phyloP scores from a whole-genome alignment of 2,888 invertebrate species.

The Aspidapion aeneum region DNA sequence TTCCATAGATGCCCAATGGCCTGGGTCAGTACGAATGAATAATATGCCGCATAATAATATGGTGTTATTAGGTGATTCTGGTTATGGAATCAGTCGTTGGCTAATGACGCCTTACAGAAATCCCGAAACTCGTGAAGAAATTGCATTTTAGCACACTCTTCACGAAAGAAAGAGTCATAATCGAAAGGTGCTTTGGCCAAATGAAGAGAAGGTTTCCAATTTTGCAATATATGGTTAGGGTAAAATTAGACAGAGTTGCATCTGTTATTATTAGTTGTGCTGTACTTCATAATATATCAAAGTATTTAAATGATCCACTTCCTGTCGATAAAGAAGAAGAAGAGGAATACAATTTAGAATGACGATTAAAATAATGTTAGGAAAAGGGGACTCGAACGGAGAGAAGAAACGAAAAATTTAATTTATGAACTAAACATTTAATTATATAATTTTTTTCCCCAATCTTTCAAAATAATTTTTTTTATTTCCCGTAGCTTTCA shows the following conservation, averaged over 20 bases:
- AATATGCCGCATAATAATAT: neutral
- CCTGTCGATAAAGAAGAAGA: too few relatives aligned
- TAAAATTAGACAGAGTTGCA: constrained; percentile 14
- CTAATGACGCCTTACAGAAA: constrained; percentile 3
- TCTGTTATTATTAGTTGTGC: constrained; percentile 13
- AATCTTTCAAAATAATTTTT: too few relatives aligned
- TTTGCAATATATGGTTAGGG: constrained; percentile 5
- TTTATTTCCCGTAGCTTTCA: too few relatives aligned
- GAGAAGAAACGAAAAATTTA: too few relatives aligned
- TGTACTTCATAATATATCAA: constrained; percentile 13
- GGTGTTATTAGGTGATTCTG: neutral
- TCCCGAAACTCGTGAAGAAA: constrained; percentile 1
- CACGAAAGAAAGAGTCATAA: constrained; percentile 11
- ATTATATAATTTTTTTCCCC: too few relatives aligned
- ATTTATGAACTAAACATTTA: too few relatives aligned
- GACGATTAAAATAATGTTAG: too few relatives aligned
- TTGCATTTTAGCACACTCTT: constrained; percentile 9
- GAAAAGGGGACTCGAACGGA: too few relatives aligned
- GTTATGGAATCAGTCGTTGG: neutral
- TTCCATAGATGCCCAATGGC: neutral
- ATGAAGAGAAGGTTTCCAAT: constrained; percentile 12
- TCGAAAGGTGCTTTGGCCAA: constrained; percentile 12
- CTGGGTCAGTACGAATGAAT: neutral
- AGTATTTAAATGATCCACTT: neutral
- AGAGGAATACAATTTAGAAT: too few relatives aligned